Evolutionary conservation across 2,113 vertebrate genomes (phyloP), one percentile per base, ranked within the genome.

Genomic region (Ornithorhynchus anatinus): DNA sequence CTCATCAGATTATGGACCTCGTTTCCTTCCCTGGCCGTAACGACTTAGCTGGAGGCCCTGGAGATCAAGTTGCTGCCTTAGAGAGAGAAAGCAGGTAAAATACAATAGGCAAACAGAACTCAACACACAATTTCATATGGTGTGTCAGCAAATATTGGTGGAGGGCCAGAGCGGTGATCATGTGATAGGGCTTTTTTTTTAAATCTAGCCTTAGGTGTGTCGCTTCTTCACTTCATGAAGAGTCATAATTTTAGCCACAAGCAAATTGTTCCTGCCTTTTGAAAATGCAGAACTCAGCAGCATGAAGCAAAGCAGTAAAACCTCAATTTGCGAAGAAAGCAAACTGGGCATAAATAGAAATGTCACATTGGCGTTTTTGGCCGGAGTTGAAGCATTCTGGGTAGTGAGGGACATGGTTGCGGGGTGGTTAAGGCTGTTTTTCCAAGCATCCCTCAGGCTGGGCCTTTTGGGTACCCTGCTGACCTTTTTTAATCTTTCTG

Each of bases 161-260:
- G 36, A 12, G 20, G 22, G 70, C 60, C 53, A 58, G 23, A 51
- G 40, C 0, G 2, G 75, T 84, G 84, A 85, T 87, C 84, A 73
- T 82, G 85, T 4, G 65, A 15, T n/a, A n/a, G n/a, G n/a, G n/a
- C 61, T 74, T 58, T n/a, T n/a, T 73, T 86, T 80, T 82, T 45
- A 78, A 86, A 84, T 79, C 81, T 90, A 86, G 75, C 86, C 84
- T 88, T 88, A 85, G 84, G 85, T 89, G 89, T 88, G 87, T 89
- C 85, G 76, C 72, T 85, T 45, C 73, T 85, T 85, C 80, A 85
- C 70, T 83, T 85, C 66, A 64, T 79, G 79, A 74, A 78, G 79
- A 89, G 77, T 85, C 79, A 86, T 89, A 79, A 79, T 68, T 86
- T 84, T 86, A 82, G 82, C 82, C 84, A 79, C 79, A 86, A 83